These are phyloP conservation scores for Lysandra coridon DNA, from an alignment of 2,888 invertebrate genomes.

Conservation along the genomic window DNA sequence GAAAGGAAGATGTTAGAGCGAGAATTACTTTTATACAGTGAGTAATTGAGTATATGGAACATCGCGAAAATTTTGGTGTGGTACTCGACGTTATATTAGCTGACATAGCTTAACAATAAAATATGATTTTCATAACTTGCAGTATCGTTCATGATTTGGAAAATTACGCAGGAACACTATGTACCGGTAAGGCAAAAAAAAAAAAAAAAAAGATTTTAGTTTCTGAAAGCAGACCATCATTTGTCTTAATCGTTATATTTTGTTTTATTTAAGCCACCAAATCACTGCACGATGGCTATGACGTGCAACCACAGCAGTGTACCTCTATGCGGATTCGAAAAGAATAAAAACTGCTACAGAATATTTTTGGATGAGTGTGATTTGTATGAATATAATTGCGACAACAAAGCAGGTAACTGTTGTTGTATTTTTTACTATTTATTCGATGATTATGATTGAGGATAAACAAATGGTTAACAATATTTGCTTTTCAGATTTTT, in stretches of 20 bases:
- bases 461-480: too few species aligned
- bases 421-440: background rate
- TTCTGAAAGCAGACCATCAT: background rate
- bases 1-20: background rate
- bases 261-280: slow-evolving; percentile 45
- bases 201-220: background rate
- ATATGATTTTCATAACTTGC: background rate
- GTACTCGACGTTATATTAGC: too few species aligned
- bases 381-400: slow-evolving; percentile 62
- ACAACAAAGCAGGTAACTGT: slow-evolving; percentile 50
- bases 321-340: slow-evolving; percentile 52
- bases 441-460: background rate
- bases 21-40: background rate
- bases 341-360: slow-evolving; percentile 40
- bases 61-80: too few species aligned
- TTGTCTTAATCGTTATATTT: background rate
- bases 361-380: slow-evolving; percentile 61
- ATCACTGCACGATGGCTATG: slow-evolving; percentile 50
- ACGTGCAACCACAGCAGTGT: slow-evolving; percentile 59
- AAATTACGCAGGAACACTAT: background rate
- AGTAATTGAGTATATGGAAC: background rate
- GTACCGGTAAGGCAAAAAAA: background rate
- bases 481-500: background rate
- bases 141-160: background rate
- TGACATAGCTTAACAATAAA: background rate